Conservation (phyloP, 2,888 invertebrate genomes). For the Lingula anatina region DNA sequence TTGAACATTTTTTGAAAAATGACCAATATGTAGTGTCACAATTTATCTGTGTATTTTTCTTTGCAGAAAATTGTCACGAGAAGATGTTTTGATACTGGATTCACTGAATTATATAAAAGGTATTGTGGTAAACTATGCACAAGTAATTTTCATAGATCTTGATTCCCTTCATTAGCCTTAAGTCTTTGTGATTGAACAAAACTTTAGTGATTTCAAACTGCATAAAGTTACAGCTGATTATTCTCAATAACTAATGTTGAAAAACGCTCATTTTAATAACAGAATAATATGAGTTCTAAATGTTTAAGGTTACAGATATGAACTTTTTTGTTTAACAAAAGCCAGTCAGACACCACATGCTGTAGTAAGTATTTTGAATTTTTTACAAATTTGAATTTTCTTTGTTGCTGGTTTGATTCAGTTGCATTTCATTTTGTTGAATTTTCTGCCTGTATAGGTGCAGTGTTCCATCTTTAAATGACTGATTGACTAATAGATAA, state of each 20-base stretch:
- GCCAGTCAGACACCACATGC: slow-evolving; percentile 84
- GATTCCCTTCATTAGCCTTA: no score
- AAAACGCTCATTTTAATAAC: background rate
- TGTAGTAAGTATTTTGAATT: slow-evolving; percentile 55
- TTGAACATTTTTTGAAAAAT: no score
- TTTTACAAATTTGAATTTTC: slow-evolving; percentile 1
- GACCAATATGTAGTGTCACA: no score
- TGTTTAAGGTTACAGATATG: slow-evolving; percentile 80
- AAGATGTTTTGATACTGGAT: slow-evolving; percentile 83
- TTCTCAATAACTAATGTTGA: background rate
- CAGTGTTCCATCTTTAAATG: background rate
- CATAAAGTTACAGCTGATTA: background rate
- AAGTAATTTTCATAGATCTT: no score
- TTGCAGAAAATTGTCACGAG: slow-evolving; percentile 48
- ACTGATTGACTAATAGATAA: background rate
- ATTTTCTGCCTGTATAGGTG: background rate
- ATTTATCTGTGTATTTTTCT: background rate
- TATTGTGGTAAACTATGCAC: no score
- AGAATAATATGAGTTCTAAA: background rate
- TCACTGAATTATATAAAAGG: slow-evolving; percentile 95
- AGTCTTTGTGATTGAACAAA: no score
- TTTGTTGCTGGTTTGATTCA: background rate
- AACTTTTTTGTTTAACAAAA: slow-evolving; percentile 88
- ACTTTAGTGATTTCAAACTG: background rate
- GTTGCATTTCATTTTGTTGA: background rate